Conservation (phyloP, 2,797 vertebrate genomes). For the Malurus splendens region DNA sequence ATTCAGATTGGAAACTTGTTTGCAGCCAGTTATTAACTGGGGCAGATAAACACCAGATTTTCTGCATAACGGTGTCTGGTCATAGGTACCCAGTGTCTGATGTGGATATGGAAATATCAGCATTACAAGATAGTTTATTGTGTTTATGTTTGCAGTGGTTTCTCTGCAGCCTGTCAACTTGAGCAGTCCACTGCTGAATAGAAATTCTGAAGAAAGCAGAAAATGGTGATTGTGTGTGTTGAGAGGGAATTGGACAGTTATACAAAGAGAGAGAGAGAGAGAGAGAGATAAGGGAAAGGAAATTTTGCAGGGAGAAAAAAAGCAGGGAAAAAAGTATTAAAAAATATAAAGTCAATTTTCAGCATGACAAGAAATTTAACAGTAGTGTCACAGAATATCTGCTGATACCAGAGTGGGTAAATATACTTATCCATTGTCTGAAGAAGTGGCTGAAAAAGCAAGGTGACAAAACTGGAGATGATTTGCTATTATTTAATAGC, state of each 20-base stretch:
- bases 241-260: not conserved
- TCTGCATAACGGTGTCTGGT: not conserved
- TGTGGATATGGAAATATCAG: not conserved
- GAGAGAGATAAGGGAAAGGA: not conserved
- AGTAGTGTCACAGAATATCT: not conserved
- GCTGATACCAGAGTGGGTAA: not conserved
- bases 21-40: not conserved
- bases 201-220: not conserved
- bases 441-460: conserved; percentile 11
- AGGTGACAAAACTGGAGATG: not conserved
- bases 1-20: not conserved
- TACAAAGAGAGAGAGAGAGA: not conserved
- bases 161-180: not conserved
- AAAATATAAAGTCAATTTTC: not conserved
- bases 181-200: not conserved
- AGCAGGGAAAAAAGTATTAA: not conserved
- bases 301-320: not conserved
- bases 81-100: not conserved
- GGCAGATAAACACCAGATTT: not conserved
- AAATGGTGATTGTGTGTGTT: not conserved
- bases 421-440: conserved; percentile 1
- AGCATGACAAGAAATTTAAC: not conserved
- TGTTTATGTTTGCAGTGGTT: not conserved
- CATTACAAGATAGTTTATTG: not conserved
- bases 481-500: not conserved